Evolutionary conservation across 2,797 vertebrate genomes (phyloP).

Genomic region (Podarcis siculus): DNA sequence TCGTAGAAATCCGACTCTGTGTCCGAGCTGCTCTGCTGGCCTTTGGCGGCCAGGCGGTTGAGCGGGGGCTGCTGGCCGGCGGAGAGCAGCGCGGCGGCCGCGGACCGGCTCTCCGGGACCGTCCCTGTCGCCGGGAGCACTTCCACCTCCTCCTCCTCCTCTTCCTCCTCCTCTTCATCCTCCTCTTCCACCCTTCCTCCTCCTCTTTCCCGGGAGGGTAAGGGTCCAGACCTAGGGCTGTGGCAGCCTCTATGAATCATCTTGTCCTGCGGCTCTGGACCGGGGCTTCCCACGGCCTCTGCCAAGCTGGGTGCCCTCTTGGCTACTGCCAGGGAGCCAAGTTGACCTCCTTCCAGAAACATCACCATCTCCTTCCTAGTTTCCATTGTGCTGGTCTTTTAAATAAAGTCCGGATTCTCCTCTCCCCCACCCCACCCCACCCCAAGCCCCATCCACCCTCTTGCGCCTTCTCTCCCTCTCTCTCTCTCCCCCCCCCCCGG

Average conservation of each 20-base stretch:
- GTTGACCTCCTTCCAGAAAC: slow-evolving; percentile 89
- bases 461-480: not conserved
- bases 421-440: slow-evolving; percentile 49
- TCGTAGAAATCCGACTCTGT: slow-evolving; percentile 99
- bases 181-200: slow-evolving; percentile 69
- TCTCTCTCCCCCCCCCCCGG: slow-evolving; percentile 31
- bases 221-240: slow-evolving; percentile 84
- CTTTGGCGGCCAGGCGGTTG: slow-evolving; percentile 83
- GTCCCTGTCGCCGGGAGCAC: slow-evolving; percentile 79
- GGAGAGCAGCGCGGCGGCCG: slow-evolving; percentile 78
- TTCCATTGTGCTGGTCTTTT: slow-evolving; percentile 84
- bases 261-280: slow-evolving; percentile 84
- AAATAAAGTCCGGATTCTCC: slow-evolving; percentile 53
- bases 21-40: slow-evolving; percentile 93
- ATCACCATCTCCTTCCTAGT: slow-evolving; percentile 91
- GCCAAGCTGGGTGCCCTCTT: slow-evolving; percentile 86
- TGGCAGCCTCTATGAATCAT: slow-evolving; percentile 83
- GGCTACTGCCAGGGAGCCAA: slow-evolving; percentile 79
- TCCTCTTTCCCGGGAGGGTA: slow-evolving; percentile 81
- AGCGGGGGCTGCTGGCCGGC: slow-evolving; percentile 75
- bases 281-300: slow-evolving; percentile 82
- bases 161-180: slow-evolving; percentile 73
- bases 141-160: slow-evolving; percentile 75
- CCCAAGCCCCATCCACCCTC: slow-evolving; percentile 60
- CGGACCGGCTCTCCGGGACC: slow-evolving; percentile 81